Evolutionary conservation across 2,888 invertebrate species (phyloP), one percentile per base, ranked within the genome.

Genomic region (Creontiades dilutus): DNA sequence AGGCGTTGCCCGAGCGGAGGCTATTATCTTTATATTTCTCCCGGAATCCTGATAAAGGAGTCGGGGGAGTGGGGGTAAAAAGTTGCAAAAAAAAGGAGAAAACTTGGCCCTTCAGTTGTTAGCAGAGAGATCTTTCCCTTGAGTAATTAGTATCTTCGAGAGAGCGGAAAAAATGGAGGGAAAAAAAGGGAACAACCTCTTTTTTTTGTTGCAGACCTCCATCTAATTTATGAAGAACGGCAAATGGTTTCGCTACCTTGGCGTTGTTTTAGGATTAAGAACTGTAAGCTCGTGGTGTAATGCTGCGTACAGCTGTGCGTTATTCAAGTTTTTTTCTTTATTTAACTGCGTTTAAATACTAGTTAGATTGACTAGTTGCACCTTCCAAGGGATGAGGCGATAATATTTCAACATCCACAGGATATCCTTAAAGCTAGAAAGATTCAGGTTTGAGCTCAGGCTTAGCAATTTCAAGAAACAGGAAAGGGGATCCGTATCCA

Each of bases 21-120:
- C 80, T 80, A 80, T 80, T 80, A 80, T 80, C 80, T 80, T 80
- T 80, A 80, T 80, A 37, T 75, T 75, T 80, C 80, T 37, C 80
- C 28, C 46, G 28, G 80, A 80, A 46, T 80, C 27, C 80, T 28
- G 52, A 37, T 37, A 37, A 37, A 80, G 46, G 80, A 80, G 80
- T 11, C 12, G 28, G 16, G 16, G 48, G 11, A 16, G 52, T 14
- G 28, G 75, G 75, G 80, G 46, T n/a, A 80, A 37, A 80, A 37
- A 46, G 80, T 37, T 80, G 75, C 4, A 28, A 75, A 75, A 61
- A 75, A 75, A 19, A 75, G 75, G 12, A 80, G 28, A 80, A 80
- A 80, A 80, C 28, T 23, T 28, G 37, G 28, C 80, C 80, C 28
- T 80, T 80, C 12, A 80, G 37, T 80, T 37, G 80, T 75, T 75